Evolutionary conservation across 2,797 vertebrate species (phyloP), one percentile per base, ranked within the genome.

Genomic region (Luscinia megarhynchos): DNA sequence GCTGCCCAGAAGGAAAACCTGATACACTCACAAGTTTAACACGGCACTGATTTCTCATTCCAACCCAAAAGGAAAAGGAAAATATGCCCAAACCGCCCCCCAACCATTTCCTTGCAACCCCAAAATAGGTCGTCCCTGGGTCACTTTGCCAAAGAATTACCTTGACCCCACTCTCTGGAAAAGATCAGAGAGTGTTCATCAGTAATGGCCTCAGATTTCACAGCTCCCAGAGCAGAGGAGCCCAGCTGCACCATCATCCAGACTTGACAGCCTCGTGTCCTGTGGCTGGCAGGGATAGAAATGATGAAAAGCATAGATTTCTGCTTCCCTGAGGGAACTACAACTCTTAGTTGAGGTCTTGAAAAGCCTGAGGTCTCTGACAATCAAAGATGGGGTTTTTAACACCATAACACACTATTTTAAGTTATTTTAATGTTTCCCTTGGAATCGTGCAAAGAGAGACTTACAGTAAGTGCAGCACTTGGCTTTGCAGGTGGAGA

Each of bases 301-400:
- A 89, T 82, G 64, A 84, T 87, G 89, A 61, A 67, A 77, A 93
- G 45, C 51, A 58, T 48, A 67, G 57, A 93, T 87, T 95, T 92
- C 85, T 86, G 59, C 59, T 36, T 79, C 74, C 57, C 80, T 66
- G 80, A 79, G 63, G 70, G 74, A 64, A 76, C 24, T 10, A 12
- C 50, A 67, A 54, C 27, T 76, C 59, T 91, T 13, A 58, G 6
- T 0, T 67, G 55, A 46, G 46, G 61, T 72, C 68, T 83, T 80
- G 64, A 85, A 95, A 75, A 90, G 83, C 72, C 77, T 67, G 34
- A 86, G 63, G 61, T 91, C 70, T 86, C 76, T 88, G 72, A 87
- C 34, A 88, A 84, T 76, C 94, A 93, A 79, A 90, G 69, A 67
- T 30, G 15, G 7, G 7, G 26, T 54, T 94, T 90, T 73, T 9